A percentile compares a stretch with the other conserved stretches of the same genome.
Conservation (phyloP, 2,888 invertebrate genomes). For the Shargacucullia verbasci region DNA sequence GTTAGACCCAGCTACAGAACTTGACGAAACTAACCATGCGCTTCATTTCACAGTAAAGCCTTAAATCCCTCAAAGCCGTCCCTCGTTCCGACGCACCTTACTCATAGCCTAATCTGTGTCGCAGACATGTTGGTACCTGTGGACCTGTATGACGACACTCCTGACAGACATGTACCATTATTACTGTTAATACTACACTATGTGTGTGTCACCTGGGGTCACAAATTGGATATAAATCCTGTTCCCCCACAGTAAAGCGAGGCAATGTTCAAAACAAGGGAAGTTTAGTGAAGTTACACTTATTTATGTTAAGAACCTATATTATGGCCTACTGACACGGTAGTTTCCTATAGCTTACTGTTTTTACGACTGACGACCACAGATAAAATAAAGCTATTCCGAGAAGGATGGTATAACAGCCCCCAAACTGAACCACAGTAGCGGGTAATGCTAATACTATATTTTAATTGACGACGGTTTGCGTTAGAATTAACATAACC, state of each 20-base stretch:
- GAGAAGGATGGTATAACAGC: no score
- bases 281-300: neutral
- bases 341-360: neutral
- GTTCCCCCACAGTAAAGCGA: neutral
- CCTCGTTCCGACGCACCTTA: neutral
- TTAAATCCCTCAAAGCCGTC: neutral
- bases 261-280: constrained; percentile 9
- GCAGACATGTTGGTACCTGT: no score
- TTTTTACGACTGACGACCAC: no score
- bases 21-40: neutral
- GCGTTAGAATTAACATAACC: no score
- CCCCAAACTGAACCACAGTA: no score
- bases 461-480: no score
- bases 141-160: no score
- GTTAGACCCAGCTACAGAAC: neutral
- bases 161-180: no score
- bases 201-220: neutral
- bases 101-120: neutral
- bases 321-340: constrained; percentile 7
- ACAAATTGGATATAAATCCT: constrained; percentile 30
- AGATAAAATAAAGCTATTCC: no score
- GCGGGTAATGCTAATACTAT: no score
- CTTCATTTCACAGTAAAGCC: neutral
- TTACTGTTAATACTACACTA: neutral
- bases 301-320: constrained; percentile 1